A percentile compares a stretch with the other conserved stretches of the same genome.
Conservation (phyloP, 2,113 vertebrate species). For the Anoplopoma fimbria region DNA sequence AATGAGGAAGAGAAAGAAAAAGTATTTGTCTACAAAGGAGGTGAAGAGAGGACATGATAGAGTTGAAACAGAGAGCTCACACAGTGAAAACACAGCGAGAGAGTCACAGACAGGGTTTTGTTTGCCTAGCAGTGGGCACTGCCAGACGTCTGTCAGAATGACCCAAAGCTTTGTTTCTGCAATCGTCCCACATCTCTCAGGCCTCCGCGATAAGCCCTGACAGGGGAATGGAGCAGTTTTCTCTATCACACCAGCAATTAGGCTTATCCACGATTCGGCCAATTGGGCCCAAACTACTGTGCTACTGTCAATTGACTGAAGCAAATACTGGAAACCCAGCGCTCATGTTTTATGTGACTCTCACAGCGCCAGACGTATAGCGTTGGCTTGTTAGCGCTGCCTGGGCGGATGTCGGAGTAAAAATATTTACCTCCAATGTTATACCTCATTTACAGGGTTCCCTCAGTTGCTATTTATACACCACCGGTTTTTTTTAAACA, state of each 20-base stretch:
- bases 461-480: conserved; percentile 55
- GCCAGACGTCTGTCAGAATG: conserved; percentile 79
- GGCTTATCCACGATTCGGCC: conserved; percentile 75
- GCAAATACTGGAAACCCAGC: conserved; percentile 55
- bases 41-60: conserved; percentile 48
- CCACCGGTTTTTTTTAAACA: conserved; percentile 46
- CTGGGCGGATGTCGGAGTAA: conserved; percentile 20
- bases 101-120: conserved; percentile 69
- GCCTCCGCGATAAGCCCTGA: conserved; percentile 70
- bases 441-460: conserved; percentile 49
- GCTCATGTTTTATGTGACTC: conserved; percentile 55
- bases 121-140: conserved; percentile 52
- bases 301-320: conserved; percentile 71
- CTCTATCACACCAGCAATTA: conserved; percentile 74
- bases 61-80: conserved; percentile 30
- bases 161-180: conserved; percentile 67
- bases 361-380: conserved; percentile 31
- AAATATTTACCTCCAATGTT: conserved; percentile 60
- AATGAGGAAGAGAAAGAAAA: conserved; percentile 22
- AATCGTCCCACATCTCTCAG: conserved; percentile 71
- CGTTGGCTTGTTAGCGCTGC: conserved; percentile 2
- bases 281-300: conserved; percentile 73
- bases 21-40: conserved; percentile 24
- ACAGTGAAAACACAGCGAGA: conserved; percentile 47
- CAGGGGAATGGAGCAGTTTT: conserved; percentile 69